phyloP scores from a whole-genome alignment of 1,140 invertebrate genomes.

The Mylabris phalerata region DNA sequence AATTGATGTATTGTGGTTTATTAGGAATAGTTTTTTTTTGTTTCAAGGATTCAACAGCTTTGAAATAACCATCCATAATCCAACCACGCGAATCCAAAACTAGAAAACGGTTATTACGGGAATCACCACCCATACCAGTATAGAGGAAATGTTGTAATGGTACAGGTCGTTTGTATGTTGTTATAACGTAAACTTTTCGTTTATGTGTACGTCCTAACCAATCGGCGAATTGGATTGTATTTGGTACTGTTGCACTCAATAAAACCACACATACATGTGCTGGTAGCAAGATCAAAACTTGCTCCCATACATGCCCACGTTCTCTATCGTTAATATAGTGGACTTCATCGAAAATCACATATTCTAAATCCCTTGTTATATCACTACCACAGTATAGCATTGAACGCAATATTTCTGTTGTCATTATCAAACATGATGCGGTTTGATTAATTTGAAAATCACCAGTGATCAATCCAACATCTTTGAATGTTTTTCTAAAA shows the following conservation, averaged over 20 bases:
- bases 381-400: constrained; percentile 97
- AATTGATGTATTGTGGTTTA: constrained; percentile 28
- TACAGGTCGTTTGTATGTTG: constrained; percentile 87
- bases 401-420: constrained; percentile 95
- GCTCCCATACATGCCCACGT: constrained; percentile 99
- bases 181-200: constrained; percentile 91
- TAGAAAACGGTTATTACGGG: constrained; percentile 19
- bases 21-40: constrained; percentile 5
- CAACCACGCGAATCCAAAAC: constrained; percentile 56
- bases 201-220: constrained; percentile 95
- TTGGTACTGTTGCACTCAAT: constrained; percentile 96
- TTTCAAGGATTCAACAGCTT: constrained; percentile 23
- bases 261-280: constrained; percentile 93
- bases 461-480: constrained; percentile 92
- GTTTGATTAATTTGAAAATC: constrained; percentile 93
- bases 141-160: constrained; percentile 93
- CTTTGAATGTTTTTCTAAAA: constrained; percentile 87
- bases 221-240: constrained; percentile 92
- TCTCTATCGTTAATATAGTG: constrained; percentile 98
- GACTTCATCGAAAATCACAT: constrained; percentile 99
- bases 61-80: constrained; percentile 36
- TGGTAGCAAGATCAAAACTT: constrained; percentile 90
- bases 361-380: constrained; percentile 91
- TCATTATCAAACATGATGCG: constrained; percentile 97
- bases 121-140: constrained; percentile 54